Conservation (phyloP, 2,797 vertebrate genomes). For the Coendou prehensilis region DNA sequence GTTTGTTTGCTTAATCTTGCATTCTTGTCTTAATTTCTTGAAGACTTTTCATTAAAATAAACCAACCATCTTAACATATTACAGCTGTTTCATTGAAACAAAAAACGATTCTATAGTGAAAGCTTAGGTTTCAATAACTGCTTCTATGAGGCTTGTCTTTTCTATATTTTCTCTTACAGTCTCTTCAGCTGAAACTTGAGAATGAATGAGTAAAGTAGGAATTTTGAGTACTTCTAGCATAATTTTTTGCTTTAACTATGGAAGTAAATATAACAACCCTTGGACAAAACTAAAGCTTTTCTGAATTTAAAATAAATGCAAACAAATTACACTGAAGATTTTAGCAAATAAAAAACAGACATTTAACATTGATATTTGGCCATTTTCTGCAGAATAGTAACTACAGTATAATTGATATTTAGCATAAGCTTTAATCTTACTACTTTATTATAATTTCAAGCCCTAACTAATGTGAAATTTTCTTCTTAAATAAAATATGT, state of each 20-base stretch:
- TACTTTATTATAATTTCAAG: slow-evolving; percentile 25
- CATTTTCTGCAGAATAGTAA: slow-evolving; percentile 50
- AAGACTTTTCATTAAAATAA: slow-evolving; percentile 69
- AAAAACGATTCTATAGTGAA: slow-evolving; percentile 62
- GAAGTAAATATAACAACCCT: slow-evolving; percentile 42
- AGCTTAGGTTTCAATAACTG: slow-evolving; percentile 57
- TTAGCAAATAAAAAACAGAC: slow-evolving; percentile 56
- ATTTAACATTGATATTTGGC: slow-evolving; percentile 42
- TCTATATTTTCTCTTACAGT: slow-evolving; percentile 55
- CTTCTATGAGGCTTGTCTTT: not conserved
- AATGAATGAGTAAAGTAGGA: slow-evolving; percentile 56
- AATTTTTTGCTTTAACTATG: slow-evolving; percentile 67
- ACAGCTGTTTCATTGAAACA: slow-evolving; percentile 65
- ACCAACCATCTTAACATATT: slow-evolving; percentile 55
- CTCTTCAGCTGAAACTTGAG: slow-evolving; percentile 71
- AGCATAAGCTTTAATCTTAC: slow-evolving; percentile 30
- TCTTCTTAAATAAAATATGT: slow-evolving; percentile 64
- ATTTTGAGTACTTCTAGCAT: slow-evolving; percentile 33
- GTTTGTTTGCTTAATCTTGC: slow-evolving; percentile 90
- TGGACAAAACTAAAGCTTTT: slow-evolving; percentile 72
- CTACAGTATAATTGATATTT: slow-evolving; percentile 32
- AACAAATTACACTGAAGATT: slow-evolving; percentile 45
- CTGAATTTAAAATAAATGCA: slow-evolving; percentile 43
- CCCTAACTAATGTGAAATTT: slow-evolving; percentile 60
- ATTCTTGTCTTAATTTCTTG: slow-evolving; percentile 80